These are phyloP conservation scores for Pyrgilauda ruficollis DNA, from an alignment of 2,113 vertebrate genomes.

Conservation along the genomic window DNA sequence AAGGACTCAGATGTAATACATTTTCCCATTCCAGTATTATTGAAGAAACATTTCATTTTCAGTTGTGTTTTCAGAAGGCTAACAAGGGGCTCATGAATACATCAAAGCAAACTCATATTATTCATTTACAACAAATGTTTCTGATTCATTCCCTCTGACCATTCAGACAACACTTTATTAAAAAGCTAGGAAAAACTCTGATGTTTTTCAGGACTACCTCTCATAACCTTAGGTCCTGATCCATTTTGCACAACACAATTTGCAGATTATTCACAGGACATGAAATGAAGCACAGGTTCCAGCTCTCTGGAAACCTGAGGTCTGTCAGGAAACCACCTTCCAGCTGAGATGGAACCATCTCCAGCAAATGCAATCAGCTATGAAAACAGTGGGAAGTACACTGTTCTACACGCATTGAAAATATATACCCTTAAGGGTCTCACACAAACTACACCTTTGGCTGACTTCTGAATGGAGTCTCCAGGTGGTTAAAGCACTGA, in stretches of 20 bases:
- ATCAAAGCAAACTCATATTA: constrained; percentile 30
- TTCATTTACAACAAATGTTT: constrained; percentile 51
- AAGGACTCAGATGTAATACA: constrained; percentile 1
- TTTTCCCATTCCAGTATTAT: constrained; percentile 8
- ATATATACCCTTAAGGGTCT: constrained; percentile 5
- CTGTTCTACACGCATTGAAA: background rate
- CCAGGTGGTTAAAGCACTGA: constrained; percentile 72
- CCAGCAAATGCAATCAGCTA: background rate
- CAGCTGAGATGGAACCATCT: background rate
- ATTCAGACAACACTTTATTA: background rate
- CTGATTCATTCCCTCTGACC: background rate
- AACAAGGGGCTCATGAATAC: constrained; percentile 24
- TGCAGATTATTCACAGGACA: background rate
- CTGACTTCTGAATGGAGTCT: constrained; percentile 52
- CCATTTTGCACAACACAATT: background rate
- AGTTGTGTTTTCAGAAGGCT: constrained; percentile 28
- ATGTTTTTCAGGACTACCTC: background rate
- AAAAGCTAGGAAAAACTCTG: background rate
- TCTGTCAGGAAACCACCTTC: background rate
- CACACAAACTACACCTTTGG: constrained; percentile 41
- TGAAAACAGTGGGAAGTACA: background rate
- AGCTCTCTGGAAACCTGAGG: background rate
- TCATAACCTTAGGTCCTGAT: background rate
- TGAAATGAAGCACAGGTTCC: background rate
- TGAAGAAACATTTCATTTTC: constrained; percentile 46